Base-by-base conservation (phyloP, 2,797 vertebrate species). In the Mycteria americana region DNA sequence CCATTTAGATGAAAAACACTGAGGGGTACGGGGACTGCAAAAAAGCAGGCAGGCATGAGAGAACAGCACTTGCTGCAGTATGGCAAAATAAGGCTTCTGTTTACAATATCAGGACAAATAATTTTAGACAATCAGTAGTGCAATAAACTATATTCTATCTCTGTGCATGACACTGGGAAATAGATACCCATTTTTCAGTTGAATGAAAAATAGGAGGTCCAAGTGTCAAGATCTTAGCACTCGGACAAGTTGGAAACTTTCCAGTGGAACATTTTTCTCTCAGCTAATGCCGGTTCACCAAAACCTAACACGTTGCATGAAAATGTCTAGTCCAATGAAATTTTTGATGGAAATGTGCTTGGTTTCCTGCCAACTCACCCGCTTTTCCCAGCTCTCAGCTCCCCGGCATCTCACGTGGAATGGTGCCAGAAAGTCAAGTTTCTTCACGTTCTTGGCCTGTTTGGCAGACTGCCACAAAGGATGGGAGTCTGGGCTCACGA, bases 291-390 rank as follows among this genome's bases (percentile, higher is more conserved):
- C 3, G 1, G 89, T 93, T 96, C 92, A 96, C 96, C 94, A 96
- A 96, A 97, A 96, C 83, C 88, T 93, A 95, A 97, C 95, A 95
- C 89, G 2, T 95, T 84, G 96, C 95, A 94, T 95, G 96, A 96
- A 97, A 97, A 96, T 89, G 96, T 96, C 96, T 96, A 96, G 91
- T 94, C 96, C 94, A 96, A 96, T 97, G 95, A 97, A 96, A 96
- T 91, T 96, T 96, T 97, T 96, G 96, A 95, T 96, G 94, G 94
- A 95, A 96, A 96, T 95, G 85, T 96, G 93, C 79, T 96, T 96
- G 96, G 95, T 69, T 81, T 73, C 54, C 82, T 95, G 95, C 96
- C 96, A 97, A 54, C 91, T 96, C 87, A 18, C 82, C 79, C 85
- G 50, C 80, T 95, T 96, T 97, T 94, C 96, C 96, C 96, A 93